Evolutionary conservation across 2,113 vertebrate genomes (phyloP).

Genomic region (Salvator merianae): DNA sequence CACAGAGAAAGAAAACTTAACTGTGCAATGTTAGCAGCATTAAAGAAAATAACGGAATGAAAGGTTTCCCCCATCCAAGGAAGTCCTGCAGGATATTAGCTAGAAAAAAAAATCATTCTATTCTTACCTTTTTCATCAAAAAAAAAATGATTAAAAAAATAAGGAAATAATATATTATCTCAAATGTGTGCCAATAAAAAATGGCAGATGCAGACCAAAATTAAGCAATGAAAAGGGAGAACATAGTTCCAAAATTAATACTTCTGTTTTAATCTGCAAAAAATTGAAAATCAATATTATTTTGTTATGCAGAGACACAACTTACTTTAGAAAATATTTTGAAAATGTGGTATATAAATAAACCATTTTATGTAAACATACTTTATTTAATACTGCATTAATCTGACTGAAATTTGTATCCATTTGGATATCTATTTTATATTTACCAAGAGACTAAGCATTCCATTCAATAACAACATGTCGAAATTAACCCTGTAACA

Average conservation of each 20-base stretch:
- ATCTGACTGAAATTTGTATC: neutral
- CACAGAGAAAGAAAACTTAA: neutral
- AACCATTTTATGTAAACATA: neutral
- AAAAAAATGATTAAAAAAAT: neutral
- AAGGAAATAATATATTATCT: neutral
- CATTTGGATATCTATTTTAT: neutral
- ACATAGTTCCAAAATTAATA: too few relatives aligned
- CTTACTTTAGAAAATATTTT: too few relatives aligned
- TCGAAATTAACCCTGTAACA: constrained; percentile 21
- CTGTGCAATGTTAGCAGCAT: neutral
- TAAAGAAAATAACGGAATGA: neutral
- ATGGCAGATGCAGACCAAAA: neutral
- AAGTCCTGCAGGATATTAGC: neutral
- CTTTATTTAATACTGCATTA: constrained; percentile 15
- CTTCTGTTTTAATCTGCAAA: too few relatives aligned
- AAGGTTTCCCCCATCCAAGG: too few relatives aligned
- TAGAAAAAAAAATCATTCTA: neutral
- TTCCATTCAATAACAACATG: neutral
- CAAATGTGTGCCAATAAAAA: neutral
- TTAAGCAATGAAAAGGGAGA: too few relatives aligned
- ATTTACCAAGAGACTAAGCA: constrained; percentile 31
- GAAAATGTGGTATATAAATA: too few relatives aligned
- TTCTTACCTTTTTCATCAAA: neutral
- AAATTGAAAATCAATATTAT: too few relatives aligned
- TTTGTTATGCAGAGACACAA: too few relatives aligned